Conservation (phyloP, 2,888 invertebrate genomes). For the Ennomos fuscantarius region DNA sequence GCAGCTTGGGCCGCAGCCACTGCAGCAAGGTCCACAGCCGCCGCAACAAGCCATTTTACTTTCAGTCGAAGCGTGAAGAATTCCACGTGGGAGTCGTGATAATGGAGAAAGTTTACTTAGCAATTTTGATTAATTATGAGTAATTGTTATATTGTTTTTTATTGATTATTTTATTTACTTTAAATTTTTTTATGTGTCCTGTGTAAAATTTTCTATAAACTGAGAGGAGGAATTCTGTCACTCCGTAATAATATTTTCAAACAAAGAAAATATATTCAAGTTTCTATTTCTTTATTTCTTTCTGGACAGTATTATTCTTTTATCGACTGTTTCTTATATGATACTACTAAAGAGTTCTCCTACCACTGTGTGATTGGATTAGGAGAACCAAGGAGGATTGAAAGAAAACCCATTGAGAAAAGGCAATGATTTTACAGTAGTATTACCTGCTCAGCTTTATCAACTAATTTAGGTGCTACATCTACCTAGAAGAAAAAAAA, state of each 20-base stretch:
- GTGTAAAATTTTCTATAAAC: constrained; percentile 53
- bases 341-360: no score
- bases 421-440: no score
- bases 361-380: no score
- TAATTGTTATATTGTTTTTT: constrained; percentile 24
- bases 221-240: constrained; percentile 33
- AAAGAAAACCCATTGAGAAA: no score
- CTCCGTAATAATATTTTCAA: constrained; percentile 22
- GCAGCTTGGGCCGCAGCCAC: constrained; percentile 21
- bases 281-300: no score
- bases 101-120: constrained; percentile 35
- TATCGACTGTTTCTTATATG: no score
- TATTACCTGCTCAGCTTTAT: no score
- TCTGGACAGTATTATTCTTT: no score
- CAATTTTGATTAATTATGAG: constrained; percentile 38
- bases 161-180: constrained; percentile 39
- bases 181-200: constrained; percentile 47
- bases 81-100: constrained; percentile 36
- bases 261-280: not conserved
- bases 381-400: no score
- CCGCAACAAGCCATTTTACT: constrained; percentile 46
- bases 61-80: constrained; percentile 9
- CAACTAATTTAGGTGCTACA: no score
- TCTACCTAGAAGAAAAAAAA: no score
- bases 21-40: constrained; percentile 14